A percentile compares a stretch with the other conserved stretches of the same genome.
Conservation (phyloP, 92 coral and sea anemone species). For the Actinernus sp. region DNA sequence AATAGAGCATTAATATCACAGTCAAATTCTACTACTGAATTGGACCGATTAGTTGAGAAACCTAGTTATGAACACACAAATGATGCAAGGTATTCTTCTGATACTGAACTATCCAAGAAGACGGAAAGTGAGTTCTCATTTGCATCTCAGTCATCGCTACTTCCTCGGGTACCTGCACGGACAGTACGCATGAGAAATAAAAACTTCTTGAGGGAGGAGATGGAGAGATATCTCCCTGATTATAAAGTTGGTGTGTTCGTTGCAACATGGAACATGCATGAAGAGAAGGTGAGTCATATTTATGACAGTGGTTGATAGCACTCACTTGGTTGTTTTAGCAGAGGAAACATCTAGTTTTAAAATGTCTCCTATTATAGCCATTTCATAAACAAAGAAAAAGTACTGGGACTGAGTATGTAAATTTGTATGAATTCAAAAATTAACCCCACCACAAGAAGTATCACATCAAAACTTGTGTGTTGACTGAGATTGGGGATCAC, state of each 20-base stretch:
- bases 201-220: constrained; percentile 89
- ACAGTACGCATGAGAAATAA: constrained; percentile 83
- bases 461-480: no score
- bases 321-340: not conserved
- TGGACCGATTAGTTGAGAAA: constrained; percentile 34
- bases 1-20: not conserved
- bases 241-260: constrained; percentile 81
- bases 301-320: not conserved
- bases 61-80: not conserved
- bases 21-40: constrained; percentile 57
- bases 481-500: no score
- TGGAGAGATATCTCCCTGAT: constrained; percentile 93
- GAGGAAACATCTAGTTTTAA: not conserved
- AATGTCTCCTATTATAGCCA: no score
- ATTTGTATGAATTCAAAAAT: no score
- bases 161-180: constrained; percentile 83
- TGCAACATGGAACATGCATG: constrained; percentile 99
- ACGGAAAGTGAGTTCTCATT: constrained; percentile 60
- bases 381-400: no score
- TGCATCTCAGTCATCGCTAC: constrained; percentile 41
- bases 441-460: no score
- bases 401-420: no score
- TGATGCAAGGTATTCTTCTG: constrained; percentile 66
- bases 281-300: constrained; percentile 87
- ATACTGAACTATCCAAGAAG: constrained; percentile 58